Evolutionary conservation across 2,888 invertebrate genomes (phyloP).

Genomic region (Temnothorax ravouxi): DNA sequence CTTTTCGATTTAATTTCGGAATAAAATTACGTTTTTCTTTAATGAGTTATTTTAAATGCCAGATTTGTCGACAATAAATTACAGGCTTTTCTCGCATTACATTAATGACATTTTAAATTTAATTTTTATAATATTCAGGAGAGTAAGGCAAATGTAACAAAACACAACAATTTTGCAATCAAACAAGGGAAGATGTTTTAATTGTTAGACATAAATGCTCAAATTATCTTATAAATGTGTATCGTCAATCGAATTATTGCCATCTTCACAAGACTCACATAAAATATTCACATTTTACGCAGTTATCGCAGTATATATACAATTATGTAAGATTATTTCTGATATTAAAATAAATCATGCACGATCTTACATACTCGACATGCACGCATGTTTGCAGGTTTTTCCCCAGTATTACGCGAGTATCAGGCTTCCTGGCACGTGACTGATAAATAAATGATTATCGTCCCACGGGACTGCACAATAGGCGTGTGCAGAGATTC

Average conservation of each 20-base stretch:
- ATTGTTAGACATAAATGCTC: not conserved
- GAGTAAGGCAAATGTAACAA: not conserved
- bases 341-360: not conserved
- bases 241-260: not conserved
- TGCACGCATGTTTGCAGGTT: not conserved
- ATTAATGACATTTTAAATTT: not conserved
- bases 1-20: not conserved
- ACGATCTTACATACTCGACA: not conserved
- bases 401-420: not conserved
- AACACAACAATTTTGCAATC: not conserved
- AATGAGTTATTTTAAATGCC: not conserved
- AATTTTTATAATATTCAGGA: not conserved
- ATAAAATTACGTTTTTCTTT: not conserved
- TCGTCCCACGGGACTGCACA: slow-evolving; percentile 20
- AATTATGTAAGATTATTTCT: not conserved
- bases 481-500: not conserved
- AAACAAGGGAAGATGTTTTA: not conserved
- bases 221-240: not conserved
- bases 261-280: not conserved
- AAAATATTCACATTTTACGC: not conserved
- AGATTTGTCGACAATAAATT: not conserved
- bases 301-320: not conserved
- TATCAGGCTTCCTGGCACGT: slow-evolving; percentile 33
- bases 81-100: not conserved
- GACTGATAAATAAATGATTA: slow-evolving; percentile 57